Evolutionary conservation across 2,797 vertebrate genomes (phyloP).

Genomic region (Huso huso): DNA sequence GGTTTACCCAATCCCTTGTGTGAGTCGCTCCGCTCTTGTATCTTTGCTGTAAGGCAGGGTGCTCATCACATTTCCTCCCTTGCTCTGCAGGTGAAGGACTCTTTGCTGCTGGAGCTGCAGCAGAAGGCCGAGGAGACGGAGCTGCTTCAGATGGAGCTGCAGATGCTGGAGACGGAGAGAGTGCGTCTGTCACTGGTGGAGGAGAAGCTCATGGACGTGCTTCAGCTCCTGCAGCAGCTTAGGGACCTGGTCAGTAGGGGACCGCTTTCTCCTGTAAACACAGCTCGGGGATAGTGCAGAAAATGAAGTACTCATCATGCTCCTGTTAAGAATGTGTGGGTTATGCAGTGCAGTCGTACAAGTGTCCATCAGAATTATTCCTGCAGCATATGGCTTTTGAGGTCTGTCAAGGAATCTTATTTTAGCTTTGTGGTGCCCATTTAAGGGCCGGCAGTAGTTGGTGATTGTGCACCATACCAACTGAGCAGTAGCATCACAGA

Average conservation of each 20-base stretch:
- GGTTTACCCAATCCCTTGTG: background rate
- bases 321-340: background rate
- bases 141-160: constrained; percentile 75
- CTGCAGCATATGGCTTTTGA: no score
- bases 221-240: constrained; percentile 82
- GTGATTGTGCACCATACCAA: no score
- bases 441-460: no score
- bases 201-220: constrained; percentile 83
- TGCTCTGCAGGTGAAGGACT: constrained; percentile 60
- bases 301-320: background rate
- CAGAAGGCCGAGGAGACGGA: constrained; percentile 71
- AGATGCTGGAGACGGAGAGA: constrained; percentile 83
- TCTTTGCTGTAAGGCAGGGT: no score
- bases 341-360: background rate
- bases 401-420: no score
- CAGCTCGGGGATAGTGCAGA: background rate
- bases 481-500: no score
- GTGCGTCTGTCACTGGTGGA: constrained; percentile 68
- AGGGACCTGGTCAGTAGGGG: constrained; percentile 66
- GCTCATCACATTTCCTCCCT: background rate
- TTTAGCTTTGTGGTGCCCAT: no score
- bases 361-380: background rate
- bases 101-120: constrained; percentile 65
- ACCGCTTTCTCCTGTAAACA: constrained; percentile 19
- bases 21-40: constrained; percentile 6